Evolutionary conservation across 2,888 invertebrate species (phyloP), one percentile per base, ranked within the genome.

Genomic region (Trichogramma dendrolimi): DNA sequence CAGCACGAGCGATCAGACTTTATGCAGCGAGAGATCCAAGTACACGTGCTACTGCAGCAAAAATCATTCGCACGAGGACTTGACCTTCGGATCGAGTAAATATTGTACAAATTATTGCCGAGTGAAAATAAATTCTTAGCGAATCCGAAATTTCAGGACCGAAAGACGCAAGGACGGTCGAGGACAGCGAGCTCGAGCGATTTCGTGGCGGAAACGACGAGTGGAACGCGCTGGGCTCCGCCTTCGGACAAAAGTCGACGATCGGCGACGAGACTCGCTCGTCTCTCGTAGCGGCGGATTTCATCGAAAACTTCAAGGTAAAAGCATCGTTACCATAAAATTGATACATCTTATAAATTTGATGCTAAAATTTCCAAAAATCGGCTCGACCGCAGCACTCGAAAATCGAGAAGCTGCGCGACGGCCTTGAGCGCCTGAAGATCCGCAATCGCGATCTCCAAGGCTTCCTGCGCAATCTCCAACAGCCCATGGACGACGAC

Each of bases 341-440:
- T 14, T 14, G 2, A 14, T 14, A 14, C 14, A 14, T 14, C 14
- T 14, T 14, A 27, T 3, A 27, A 27, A 27, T 27, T 27, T 2
- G 2, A 27, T 2, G 27, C 27, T 27, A 27, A 27, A 1, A 27
- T 27, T 27, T 2, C 3, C 2, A 27, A 27, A 27, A 27, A 27
- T 27, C 27, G 27, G 2, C 14, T 27, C 27, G 27, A 27, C 27
- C 27, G 27, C 27, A 69, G 68, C 8, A 60, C 0, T 43, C 64
- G 4, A 57, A 63, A 47, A 58, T 66, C n/a, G 67, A 67, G 7
- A 63, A 69, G 10, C 55, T 70, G 11, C 62, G 64, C 0, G 67
- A 67, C n/a, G 61, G 62, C 6, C 53, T 69, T 41, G 68, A 71
- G 44, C 63, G 62, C 1, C 42, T 69, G 10, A 69, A 69, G 41